Conservation (phyloP, 2,888 invertebrate species). For the Pegoplata infirma region DNA sequence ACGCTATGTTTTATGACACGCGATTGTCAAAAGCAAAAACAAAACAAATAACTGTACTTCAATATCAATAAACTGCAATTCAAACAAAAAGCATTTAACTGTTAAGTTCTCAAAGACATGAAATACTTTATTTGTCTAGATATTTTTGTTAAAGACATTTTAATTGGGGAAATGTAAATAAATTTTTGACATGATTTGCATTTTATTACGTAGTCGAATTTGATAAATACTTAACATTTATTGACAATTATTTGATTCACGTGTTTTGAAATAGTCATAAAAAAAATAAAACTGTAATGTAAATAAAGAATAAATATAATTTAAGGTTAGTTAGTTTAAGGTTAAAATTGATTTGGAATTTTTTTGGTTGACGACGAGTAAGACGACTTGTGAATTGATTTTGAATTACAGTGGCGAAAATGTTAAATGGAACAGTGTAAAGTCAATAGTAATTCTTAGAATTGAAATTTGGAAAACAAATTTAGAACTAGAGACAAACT, state of each 20-base stretch:
- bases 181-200: constrained; percentile 14
- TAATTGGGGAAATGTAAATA: background rate
- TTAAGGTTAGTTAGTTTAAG: too few species aligned
- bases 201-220: background rate
- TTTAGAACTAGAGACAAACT: too few species aligned
- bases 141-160: background rate
- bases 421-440: too few species aligned
- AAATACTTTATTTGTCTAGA: background rate
- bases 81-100: background rate
- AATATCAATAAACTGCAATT: background rate
- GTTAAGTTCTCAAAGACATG: constrained; percentile 8
- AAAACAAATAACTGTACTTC: background rate
- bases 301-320: constrained; percentile 6
- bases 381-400: too few species aligned
- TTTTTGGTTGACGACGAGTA: background rate
- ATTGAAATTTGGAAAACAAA: too few species aligned
- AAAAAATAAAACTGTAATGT: background rate
- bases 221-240: background rate
- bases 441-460: too few species aligned
- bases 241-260: background rate
- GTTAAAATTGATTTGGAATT: background rate
- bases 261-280: background rate
- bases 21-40: constrained; percentile 5
- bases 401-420: too few species aligned
- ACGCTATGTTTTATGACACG: constrained; percentile 8